A percentile compares a stretch with the other conserved stretches of the same genome.
Evolutionary conservation across 2,888 invertebrate species (phyloP).

Genomic region (Crematogaster levior): DNA sequence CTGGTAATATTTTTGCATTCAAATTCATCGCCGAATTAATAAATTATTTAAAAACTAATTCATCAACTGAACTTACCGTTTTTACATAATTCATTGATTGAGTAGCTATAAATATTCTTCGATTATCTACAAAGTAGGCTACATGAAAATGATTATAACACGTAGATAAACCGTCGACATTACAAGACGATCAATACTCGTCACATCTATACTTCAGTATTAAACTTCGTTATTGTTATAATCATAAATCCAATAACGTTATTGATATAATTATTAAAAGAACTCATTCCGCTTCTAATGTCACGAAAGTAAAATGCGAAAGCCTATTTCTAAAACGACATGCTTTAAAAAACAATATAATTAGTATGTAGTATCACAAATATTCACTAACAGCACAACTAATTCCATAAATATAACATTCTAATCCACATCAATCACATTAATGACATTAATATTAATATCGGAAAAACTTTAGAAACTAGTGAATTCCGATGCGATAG

Average conservation of each 20-base stretch:
- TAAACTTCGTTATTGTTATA: constrained; percentile 28
- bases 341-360: constrained; percentile 9
- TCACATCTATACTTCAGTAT: constrained; percentile 30
- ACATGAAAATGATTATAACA: constrained; percentile 56
- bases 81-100: constrained; percentile 30
- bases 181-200: constrained; percentile 61
- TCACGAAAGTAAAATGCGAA: not conserved
- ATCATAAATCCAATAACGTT: not conserved
- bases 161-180: constrained; percentile 54
- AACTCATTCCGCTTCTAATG: not conserved
- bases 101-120: constrained; percentile 64
- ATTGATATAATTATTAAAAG: constrained; percentile 32
- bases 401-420: constrained; percentile 5
- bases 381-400: not conserved
- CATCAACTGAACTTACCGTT: constrained; percentile 18
- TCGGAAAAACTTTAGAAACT: not conserved
- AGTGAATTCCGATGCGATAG: not conserved
- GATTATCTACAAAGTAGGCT: constrained; percentile 64
- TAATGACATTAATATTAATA: not conserved
- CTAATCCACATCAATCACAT: not conserved
- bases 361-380: not conserved
- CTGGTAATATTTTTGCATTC: not conserved
- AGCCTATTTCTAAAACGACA: not conserved
- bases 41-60: constrained; percentile 38
- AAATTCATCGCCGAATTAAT: constrained; percentile 3